Conservation (phyloP, 2,797 vertebrate genomes). For the Takifugu rubripes region DNA sequence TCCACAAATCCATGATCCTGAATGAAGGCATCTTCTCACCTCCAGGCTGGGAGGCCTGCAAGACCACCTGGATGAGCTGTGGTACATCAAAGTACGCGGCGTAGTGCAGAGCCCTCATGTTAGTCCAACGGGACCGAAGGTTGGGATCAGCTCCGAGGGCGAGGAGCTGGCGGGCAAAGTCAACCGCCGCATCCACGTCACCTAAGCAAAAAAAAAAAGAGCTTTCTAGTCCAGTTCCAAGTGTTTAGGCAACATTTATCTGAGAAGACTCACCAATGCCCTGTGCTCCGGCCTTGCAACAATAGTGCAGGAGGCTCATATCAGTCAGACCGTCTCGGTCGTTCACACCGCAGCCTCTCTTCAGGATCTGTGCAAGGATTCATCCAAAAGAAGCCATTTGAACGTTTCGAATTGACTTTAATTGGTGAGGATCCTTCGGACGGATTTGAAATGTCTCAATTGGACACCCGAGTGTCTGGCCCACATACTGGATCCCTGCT, state of each 20-base stretch:
- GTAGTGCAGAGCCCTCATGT: constrained; percentile 97
- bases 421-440: too few relatives aligned
- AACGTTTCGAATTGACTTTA: neutral
- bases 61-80: constrained; percentile 85
- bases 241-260: neutral
- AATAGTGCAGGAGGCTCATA: constrained; percentile 95
- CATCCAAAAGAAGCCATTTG: neutral
- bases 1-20: neutral
- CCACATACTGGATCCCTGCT: too few relatives aligned
- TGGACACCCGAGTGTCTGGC: too few relatives aligned
- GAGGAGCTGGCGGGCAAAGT: constrained; percentile 86
- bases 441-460: too few relatives aligned
- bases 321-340: constrained; percentile 96
- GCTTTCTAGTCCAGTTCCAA: neutral
- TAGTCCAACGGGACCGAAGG: constrained; percentile 95
- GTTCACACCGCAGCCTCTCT: constrained; percentile 93
- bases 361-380: constrained; percentile 83
- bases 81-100: constrained; percentile 98
- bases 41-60: constrained; percentile 88
- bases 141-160: constrained; percentile 86
- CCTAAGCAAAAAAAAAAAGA: constrained; percentile 67
- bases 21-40: constrained; percentile 71
- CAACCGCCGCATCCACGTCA: constrained; percentile 86
- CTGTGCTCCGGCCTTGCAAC: constrained; percentile 92
- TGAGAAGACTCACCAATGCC: constrained; percentile 86